phyloP scores from a whole-genome alignment of 2,797 vertebrate species.

The Discoglossus pictus region DNA sequence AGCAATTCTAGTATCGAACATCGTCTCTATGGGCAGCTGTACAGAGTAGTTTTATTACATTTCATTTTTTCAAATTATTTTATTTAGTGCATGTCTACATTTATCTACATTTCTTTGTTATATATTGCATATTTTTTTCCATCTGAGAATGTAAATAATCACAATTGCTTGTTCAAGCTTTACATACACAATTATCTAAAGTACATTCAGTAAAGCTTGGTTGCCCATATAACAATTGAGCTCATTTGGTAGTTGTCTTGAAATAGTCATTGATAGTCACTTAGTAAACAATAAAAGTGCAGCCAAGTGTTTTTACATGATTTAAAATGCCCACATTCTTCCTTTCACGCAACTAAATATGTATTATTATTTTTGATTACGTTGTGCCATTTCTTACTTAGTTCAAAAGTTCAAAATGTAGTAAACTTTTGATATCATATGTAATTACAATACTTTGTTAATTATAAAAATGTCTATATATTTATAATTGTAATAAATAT shows the following conservation, averaged over 20 bases:
- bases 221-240: neutral
- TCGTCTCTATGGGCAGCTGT: neutral
- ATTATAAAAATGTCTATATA: too few relatives aligned
- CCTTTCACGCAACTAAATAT: too few relatives aligned
- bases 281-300: neutral
- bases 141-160: constrained; percentile 3
- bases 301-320: constrained; percentile 19
- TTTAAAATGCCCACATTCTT: too few relatives aligned
- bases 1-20: neutral
- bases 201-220: too few relatives aligned
- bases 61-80: too few relatives aligned
- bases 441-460: too few relatives aligned
- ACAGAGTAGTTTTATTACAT: constrained; percentile 10
- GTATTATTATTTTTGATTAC: too few relatives aligned
- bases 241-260: neutral
- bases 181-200: too few relatives aligned
- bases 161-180: constrained; percentile 1
- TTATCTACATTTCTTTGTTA: neutral
- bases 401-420: constrained; percentile 28
- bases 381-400: constrained; percentile 9
- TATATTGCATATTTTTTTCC: too few relatives aligned
- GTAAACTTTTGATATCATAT: constrained; percentile 5
- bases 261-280: neutral
- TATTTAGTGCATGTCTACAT: constrained; percentile 3
- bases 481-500: too few relatives aligned